Evolutionary conservation across 2,113 vertebrate species (phyloP), one percentile per base, ranked within the genome.

Genomic region (Pteronura brasiliensis): DNA sequence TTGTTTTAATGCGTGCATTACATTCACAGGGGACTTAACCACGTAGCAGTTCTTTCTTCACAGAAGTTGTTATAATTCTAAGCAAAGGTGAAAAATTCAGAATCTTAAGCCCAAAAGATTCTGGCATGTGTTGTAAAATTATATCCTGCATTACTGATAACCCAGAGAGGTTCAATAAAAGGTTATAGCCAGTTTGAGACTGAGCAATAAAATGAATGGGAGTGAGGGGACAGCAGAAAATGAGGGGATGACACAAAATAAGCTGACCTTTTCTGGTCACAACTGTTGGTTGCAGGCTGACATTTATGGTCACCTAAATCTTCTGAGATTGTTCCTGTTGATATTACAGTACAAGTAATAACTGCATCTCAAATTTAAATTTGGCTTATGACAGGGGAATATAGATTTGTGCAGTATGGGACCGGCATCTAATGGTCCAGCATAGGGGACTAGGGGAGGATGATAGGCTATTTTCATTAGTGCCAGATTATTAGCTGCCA

Each of bases 41-140:
- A 15, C 2, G 0, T 88, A 91, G 74, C 63, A 79, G 39, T 90
- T 96, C 71, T 85, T 93, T 95, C 85, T 44, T 96, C n/a, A 82
- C 1, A 97, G 59, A 95, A 92, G 86, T 88, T 94, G 63, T 88
- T 95, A 92, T 85, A 59, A 52, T 96, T 96, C 55, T 96, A 96
- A 97, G 83, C 74, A 95, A 96, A 98, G 94, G 95, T 95, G 94
- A 97, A 95, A 93, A 95, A 96, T 97, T 97, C 95, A 97, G 91
- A 94, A 98, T 98, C 92, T 86, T 94, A 95, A 91, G 76, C 97
- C 90, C 92, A 94, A 97, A 98, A 94, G 96, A 95, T 97, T 96
- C 77, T 97, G 97, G 97, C 88, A 42, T 95, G 72, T 97, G 92
- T 96, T 97, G 65, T 95, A 97, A 97, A 98, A 97, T 98, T 98